Conservation (phyloP, 2,113 vertebrate species). For the Sapayoa aenigma region DNA sequence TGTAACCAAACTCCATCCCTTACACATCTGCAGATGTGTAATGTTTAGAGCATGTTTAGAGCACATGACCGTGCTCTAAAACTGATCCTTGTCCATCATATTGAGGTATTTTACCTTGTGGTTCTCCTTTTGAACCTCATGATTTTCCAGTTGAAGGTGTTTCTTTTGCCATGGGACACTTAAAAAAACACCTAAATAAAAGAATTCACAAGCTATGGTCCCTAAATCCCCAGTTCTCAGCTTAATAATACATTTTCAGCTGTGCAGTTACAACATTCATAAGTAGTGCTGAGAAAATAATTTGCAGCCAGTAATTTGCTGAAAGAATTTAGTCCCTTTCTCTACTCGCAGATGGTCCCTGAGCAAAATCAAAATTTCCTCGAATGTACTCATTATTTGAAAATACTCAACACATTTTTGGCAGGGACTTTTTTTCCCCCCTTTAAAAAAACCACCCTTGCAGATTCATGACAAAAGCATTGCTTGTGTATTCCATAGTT, state of each 20-base stretch:
- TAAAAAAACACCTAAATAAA: not conserved
- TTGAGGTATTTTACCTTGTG: not conserved
- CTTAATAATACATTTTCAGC: constrained; percentile 60
- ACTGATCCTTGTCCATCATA: not conserved
- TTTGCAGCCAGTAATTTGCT: constrained; percentile 64
- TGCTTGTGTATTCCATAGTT: constrained; percentile 18
- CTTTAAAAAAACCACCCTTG: not conserved
- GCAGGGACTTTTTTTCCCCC: not conserved
- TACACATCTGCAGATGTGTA: not conserved
- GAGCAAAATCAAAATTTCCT: constrained; percentile 67
- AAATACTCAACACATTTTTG: constrained; percentile 65
- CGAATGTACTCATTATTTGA: constrained; percentile 65
- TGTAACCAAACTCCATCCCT: not conserved
- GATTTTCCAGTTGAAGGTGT: not conserved
- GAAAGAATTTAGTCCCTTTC: constrained; percentile 64
- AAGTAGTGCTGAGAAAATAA: constrained; percentile 59
- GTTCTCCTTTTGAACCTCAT: not conserved
- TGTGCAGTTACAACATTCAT: constrained; percentile 51
- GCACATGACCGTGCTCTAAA: not conserved
- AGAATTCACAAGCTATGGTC: not conserved
- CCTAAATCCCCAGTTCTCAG: constrained; percentile 48
- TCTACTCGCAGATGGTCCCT: constrained; percentile 64
- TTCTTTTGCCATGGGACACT: not conserved
- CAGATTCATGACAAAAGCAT: constrained; percentile 51
- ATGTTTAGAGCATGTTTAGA: no score